These are phyloP conservation scores for Propithecus coquereli DNA, from an alignment of 2,113 vertebrate genomes.

Conservation along the genomic window DNA sequence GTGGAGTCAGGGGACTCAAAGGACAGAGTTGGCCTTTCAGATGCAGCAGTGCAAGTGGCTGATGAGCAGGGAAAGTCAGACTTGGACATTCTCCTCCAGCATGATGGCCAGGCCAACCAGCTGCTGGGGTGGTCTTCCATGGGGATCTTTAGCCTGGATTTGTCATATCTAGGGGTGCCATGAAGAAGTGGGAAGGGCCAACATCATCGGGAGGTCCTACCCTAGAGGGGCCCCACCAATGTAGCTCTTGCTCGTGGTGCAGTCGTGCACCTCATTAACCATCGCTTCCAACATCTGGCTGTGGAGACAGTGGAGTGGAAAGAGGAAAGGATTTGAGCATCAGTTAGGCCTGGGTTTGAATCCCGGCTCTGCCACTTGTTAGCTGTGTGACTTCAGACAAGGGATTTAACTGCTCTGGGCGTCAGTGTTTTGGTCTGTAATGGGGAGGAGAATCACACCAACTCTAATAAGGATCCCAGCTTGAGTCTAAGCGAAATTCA, in stretches of 20 bases:
- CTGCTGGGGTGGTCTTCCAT: not conserved
- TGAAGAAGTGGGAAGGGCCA: not conserved
- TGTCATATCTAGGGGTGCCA: too few species aligned
- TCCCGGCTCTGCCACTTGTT: not conserved
- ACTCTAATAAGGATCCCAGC: not conserved
- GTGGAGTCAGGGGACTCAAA: not conserved
- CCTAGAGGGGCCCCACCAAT: not conserved
- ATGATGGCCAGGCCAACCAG: not conserved
- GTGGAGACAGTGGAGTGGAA: not conserved
- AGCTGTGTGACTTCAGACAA: not conserved
- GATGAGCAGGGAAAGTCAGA: not conserved
- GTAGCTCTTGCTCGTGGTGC: not conserved
- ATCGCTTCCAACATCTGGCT: not conserved
- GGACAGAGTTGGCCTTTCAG: not conserved
- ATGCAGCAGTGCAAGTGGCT: too few species aligned
- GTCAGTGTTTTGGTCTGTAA: not conserved
- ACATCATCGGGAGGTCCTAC: not conserved
- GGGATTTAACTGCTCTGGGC: not conserved
- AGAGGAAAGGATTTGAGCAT: not conserved
- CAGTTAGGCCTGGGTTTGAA: not conserved
- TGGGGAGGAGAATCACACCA: not conserved
- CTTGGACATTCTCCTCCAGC: not conserved
- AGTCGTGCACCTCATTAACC: not conserved
- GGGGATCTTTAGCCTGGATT: not conserved
- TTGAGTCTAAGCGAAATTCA: constrained; percentile 1